A percentile compares a stretch with the other conserved stretches of the same genome.
phyloP scores from a whole-genome alignment of 2,113 vertebrate species.

The Saguinus midas region DNA sequence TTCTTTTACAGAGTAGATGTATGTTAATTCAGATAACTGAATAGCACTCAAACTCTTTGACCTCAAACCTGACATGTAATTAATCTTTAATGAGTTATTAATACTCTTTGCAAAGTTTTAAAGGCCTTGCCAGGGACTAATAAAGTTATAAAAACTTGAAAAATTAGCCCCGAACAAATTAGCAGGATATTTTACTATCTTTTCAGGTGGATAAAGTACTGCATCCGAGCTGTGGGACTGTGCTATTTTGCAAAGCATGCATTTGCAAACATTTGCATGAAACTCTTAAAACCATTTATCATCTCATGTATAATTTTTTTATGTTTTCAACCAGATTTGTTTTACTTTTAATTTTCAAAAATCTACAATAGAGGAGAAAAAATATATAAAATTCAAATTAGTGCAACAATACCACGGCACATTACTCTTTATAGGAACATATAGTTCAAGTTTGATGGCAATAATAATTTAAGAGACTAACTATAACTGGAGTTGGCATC shows the following conservation, averaged over 20 bases:
- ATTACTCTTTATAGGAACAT: neutral
- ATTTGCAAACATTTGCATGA: neutral
- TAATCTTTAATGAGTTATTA: slow-evolving; percentile 67
- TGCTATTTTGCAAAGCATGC: neutral
- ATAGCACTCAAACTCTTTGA: slow-evolving; percentile 51
- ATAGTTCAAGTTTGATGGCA: neutral
- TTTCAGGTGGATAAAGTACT: slow-evolving; percentile 25
- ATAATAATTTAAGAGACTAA: neutral
- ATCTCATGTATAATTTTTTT: neutral
- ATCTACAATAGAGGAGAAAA: neutral
- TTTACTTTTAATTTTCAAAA: slow-evolving; percentile 24
- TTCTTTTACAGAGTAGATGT: slow-evolving; percentile 5
- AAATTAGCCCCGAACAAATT: slow-evolving; percentile 46
- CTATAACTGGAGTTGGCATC: neutral
- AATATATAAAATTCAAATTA: neutral
- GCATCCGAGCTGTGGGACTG: slow-evolving; percentile 34
- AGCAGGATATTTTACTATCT: slow-evolving; percentile 58
- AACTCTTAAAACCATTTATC: neutral
- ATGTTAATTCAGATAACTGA: slow-evolving; percentile 41
- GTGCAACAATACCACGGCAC: neutral
- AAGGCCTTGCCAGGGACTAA: slow-evolving; percentile 41
- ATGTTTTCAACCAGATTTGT: neutral
- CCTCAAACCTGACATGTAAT: slow-evolving; percentile 54
- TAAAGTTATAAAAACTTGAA: slow-evolving; percentile 66
- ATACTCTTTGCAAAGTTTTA: slow-evolving; percentile 64